Percentiles rank a stretch among this genome's conserved stretches.
These are phyloP conservation scores for Erebia palarica DNA, from an alignment of 2,888 invertebrate genomes.

Conservation along the genomic window DNA sequence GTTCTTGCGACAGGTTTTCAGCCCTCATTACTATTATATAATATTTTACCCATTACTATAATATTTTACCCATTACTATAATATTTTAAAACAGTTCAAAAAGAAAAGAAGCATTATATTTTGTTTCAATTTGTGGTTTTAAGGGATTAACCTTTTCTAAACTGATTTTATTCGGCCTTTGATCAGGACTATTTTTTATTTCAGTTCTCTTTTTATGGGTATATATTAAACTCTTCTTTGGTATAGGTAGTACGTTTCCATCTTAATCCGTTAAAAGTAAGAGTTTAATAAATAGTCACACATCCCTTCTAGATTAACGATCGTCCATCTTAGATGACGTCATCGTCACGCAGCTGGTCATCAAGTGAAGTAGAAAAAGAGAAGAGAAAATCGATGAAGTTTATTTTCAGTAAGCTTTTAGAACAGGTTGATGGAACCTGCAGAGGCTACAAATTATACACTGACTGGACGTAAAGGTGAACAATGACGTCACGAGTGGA, in stretches of 20 bases:
- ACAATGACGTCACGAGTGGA: constrained; percentile 20
- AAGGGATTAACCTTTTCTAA: not conserved
- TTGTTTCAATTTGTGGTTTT: not conserved
- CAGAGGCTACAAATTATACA: not conserved
- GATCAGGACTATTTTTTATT: no score
- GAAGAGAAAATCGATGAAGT: not conserved
- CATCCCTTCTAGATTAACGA: no score
- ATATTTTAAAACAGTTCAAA: not conserved
- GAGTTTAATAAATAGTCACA: no score
- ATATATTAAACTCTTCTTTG: no score
- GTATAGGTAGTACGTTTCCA: no score
- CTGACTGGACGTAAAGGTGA: not conserved
- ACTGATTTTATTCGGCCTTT: not conserved
- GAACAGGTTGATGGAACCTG: not conserved
- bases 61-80: not conserved
- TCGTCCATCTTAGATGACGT: no score
- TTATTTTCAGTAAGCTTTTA: not conserved
- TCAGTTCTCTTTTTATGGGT: no score
- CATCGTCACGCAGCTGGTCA: not conserved
- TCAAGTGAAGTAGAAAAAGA: not conserved
- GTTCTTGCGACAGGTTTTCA: not conserved
- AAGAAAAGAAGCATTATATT: not conserved
- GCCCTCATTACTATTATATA: no score
- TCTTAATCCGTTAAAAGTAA: no score
- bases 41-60: not conserved